Evolutionary conservation across 2,888 invertebrate species (phyloP).

Genomic region (Agrochola circellaris): DNA sequence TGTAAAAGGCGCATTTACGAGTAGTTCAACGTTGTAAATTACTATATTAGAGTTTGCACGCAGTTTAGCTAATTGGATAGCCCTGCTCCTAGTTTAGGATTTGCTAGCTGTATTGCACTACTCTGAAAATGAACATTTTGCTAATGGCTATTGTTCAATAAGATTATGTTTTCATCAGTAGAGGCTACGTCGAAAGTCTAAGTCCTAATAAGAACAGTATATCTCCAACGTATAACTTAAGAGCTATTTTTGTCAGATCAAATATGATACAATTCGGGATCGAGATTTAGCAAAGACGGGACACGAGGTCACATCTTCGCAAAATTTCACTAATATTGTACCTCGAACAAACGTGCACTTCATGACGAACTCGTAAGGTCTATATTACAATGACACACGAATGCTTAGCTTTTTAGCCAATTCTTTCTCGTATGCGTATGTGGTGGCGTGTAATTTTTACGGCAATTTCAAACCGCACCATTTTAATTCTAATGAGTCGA

Average conservation of each 20-base stretch:
- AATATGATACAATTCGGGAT: slow-evolving; percentile 64
- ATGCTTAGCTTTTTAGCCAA: slow-evolving; percentile 40
- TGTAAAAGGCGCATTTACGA: slow-evolving; percentile 57
- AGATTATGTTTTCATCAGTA: slow-evolving; percentile 35
- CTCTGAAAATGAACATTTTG: slow-evolving; percentile 11
- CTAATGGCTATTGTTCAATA: slow-evolving; percentile 21
- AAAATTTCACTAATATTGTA: slow-evolving; percentile 52
- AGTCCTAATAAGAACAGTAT: slow-evolving; percentile 45
- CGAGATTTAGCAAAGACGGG: slow-evolving; percentile 63
- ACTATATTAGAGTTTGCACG: slow-evolving; percentile 36
- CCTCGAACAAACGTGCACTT: slow-evolving; percentile 46
- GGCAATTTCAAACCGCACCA: slow-evolving; percentile 49
- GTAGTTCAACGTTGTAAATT: slow-evolving; percentile 45
- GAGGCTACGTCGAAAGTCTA: slow-evolving; percentile 1
- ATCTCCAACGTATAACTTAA: slow-evolving; percentile 34
- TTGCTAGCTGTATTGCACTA: slow-evolving; percentile 10
- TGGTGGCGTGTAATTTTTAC: slow-evolving; percentile 54
- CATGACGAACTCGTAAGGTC: slow-evolving; percentile 40
- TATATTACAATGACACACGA: slow-evolving; percentile 48
- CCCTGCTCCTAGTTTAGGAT: slow-evolving; percentile 24
- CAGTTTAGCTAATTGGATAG: slow-evolving; percentile 39
- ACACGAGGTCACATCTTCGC: slow-evolving; percentile 49
- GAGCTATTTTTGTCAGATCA: slow-evolving; percentile 62
- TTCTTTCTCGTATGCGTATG: slow-evolving; percentile 40
- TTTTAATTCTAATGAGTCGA: slow-evolving; percentile 61